A percentile compares a stretch with the other conserved stretches of the same genome.
Evolutionary conservation across 2,113 vertebrate species (phyloP).

Genomic region (Gobio gobio): DNA sequence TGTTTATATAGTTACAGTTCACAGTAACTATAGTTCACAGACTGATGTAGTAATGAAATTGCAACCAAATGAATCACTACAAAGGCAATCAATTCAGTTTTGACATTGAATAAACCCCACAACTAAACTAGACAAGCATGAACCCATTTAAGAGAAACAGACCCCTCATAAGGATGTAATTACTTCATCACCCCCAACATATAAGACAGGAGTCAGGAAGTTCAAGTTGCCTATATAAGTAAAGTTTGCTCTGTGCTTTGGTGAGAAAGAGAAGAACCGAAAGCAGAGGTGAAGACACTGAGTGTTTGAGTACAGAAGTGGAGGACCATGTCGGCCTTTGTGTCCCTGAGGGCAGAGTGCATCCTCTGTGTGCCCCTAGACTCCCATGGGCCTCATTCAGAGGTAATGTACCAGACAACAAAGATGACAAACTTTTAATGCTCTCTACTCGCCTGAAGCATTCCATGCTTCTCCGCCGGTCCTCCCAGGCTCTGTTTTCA

Average conservation of each 20-base stretch:
- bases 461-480: constrained; percentile 43
- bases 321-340: constrained; percentile 57
- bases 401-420: constrained; percentile 60
- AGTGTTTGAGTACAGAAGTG: constrained; percentile 38
- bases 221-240: constrained; percentile 45
- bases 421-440: constrained; percentile 57
- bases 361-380: constrained; percentile 54
- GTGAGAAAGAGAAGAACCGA: constrained; percentile 45
- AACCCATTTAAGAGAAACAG: not conserved
- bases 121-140: not conserved
- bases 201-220: constrained; percentile 33
- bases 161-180: constrained; percentile 19
- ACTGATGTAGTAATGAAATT: not conserved
- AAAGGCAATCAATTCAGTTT: not conserved
- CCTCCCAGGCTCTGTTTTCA: constrained; percentile 46
- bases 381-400: constrained; percentile 58
- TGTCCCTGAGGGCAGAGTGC: constrained; percentile 54
- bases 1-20: not conserved
- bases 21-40: not conserved
- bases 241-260: constrained; percentile 44
- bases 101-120: not conserved
- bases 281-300: constrained; percentile 35
- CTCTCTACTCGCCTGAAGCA: constrained; percentile 49
- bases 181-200: constrained; percentile 29
- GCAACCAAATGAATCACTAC: not conserved